These are phyloP conservation scores for Taenioides sp. DNA, from an alignment of 2,797 vertebrate genomes.

Conservation along the genomic window DNA sequence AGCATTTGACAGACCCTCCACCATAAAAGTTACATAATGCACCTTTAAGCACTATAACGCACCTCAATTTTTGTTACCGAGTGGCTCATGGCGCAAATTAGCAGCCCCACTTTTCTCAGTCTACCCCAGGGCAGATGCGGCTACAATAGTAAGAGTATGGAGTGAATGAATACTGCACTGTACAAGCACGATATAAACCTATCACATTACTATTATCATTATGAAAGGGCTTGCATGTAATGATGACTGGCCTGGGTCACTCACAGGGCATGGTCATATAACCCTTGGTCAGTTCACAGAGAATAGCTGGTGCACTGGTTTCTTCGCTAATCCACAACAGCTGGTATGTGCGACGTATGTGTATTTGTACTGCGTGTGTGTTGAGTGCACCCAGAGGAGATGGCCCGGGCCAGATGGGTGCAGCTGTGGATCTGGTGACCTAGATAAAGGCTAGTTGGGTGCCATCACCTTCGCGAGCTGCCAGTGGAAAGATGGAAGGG, in stretches of 20 bases:
- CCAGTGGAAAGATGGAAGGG: conserved; percentile 63
- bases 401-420: conserved; percentile 70
- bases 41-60: too few relatives aligned
- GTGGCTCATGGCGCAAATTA: too few relatives aligned
- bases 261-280: conserved; percentile 55
- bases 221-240: background rate
- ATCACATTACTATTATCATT: too few relatives aligned
- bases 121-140: too few relatives aligned
- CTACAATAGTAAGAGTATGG: too few relatives aligned
- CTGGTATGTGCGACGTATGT: conserved; percentile 54
- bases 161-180: too few relatives aligned
- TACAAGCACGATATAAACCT: too few relatives aligned
- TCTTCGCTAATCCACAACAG: conserved; percentile 75
- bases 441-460: conserved; percentile 73
- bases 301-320: conserved; percentile 59
- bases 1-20: too few relatives aligned
- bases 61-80: too few relatives aligned
- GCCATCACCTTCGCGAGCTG: conserved; percentile 63
- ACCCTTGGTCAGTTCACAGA: conserved; percentile 51
- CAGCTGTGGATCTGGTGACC: conserved; percentile 75
- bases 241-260: conserved; percentile 48
- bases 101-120: too few relatives aligned
- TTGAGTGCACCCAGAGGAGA: conserved; percentile 35
- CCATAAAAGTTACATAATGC: too few relatives aligned
- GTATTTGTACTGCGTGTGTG: conserved; percentile 6